Evolutionary conservation across 2,888 invertebrate genomes (phyloP).

Genomic region (Linnaemya vulpina): DNA sequence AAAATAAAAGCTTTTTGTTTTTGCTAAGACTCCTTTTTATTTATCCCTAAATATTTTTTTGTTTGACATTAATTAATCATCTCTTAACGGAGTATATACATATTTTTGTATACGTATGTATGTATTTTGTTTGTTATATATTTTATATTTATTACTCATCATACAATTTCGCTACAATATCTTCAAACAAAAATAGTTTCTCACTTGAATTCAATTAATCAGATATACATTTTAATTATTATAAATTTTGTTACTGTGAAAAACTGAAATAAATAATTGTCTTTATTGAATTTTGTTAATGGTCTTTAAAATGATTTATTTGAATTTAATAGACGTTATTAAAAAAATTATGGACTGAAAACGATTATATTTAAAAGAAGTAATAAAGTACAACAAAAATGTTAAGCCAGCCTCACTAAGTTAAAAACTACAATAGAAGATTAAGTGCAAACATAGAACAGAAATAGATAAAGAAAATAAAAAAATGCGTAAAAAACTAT

Average conservation of each 20-base stretch:
- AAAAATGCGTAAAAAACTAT: too few species aligned
- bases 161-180: conserved; percentile 1
- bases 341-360: too few species aligned
- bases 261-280: conserved; percentile 51
- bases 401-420: too few species aligned
- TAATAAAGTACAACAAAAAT: too few species aligned
- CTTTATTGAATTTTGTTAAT: conserved; percentile 35
- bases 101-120: conserved; percentile 23
- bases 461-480: too few species aligned
- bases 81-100: conserved; percentile 18
- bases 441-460: too few species aligned
- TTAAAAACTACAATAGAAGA: too few species aligned
- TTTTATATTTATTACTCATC: conserved; percentile 48
- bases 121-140: conserved; percentile 60
- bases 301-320: too few species aligned
- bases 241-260: conserved; percentile 55
- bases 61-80: conserved; percentile 19
- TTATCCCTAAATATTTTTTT: not conserved
- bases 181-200: conserved; percentile 10
- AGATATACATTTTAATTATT: not conserved
- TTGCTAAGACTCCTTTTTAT: conserved; percentile 46
- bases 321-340: too few species aligned
- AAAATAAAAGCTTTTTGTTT: conserved; percentile 50
- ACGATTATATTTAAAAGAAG: too few species aligned
- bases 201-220: conserved; percentile 20